phyloP scores from a whole-genome alignment of 2,113 vertebrate species.

The Gadus chalcogrammus region DNA sequence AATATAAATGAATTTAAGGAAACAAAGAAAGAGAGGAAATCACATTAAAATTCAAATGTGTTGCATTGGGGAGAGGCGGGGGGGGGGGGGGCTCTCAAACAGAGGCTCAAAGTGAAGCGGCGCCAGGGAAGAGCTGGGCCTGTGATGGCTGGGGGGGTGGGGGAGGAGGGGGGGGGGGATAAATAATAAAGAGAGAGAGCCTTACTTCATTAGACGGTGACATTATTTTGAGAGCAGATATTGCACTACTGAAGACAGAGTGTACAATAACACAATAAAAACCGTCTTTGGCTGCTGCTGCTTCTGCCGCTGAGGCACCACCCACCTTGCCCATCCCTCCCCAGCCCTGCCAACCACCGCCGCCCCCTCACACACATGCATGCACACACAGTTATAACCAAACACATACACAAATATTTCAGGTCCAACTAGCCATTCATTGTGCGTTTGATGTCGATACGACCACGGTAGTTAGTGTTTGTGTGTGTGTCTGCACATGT shows the following conservation, averaged over 20 bases:
- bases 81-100: conserved; percentile 19
- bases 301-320: conserved; percentile 10
- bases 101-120: conserved; percentile 37
- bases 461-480: too few species aligned
- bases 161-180: conserved; percentile 31
- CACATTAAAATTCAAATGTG: conserved; percentile 67
- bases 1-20: too few species aligned
- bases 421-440: too few species aligned
- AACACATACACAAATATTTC: conserved; percentile 19
- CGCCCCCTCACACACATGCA: too few species aligned
- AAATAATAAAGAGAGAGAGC: conserved; percentile 60
- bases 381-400: conserved; percentile 4
- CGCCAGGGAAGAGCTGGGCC: conserved; percentile 39
- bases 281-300: too few species aligned
- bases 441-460: too few species aligned
- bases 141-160: conserved; percentile 28
- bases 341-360: too few species aligned
- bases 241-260: conserved; percentile 55
- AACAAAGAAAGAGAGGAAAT: conserved; percentile 29
- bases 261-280: conserved; percentile 64
- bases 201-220: conserved; percentile 69
- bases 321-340: conserved; percentile 18
- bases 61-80: conserved; percentile 60
- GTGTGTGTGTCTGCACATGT: too few species aligned
- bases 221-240: conserved; percentile 68